These are phyloP conservation scores for Hephaestus fuliginosus DNA, from an alignment of 2,797 vertebrate genomes.

Conservation along the genomic window DNA sequence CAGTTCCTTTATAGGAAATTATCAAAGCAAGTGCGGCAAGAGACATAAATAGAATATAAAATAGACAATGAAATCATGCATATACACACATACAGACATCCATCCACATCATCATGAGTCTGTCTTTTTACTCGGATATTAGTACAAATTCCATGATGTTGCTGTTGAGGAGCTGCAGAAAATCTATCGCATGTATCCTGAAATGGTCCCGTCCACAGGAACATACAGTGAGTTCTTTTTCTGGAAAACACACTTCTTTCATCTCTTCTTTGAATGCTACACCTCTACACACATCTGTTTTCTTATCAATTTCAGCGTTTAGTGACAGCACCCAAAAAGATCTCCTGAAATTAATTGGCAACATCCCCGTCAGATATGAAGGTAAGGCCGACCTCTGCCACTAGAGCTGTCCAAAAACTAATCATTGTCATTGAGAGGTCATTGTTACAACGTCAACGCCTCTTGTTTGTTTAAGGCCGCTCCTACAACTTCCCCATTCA, in stretches of 20 bases:
- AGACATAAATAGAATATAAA: too few species aligned
- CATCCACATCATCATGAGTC: not conserved
- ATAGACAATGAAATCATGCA: too few species aligned
- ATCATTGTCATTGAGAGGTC: not conserved
- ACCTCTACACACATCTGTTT: not conserved
- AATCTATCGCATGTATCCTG: constrained; percentile 85
- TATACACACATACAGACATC: not conserved
- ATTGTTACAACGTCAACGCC: not conserved
- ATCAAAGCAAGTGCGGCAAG: too few species aligned
- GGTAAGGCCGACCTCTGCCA: constrained; percentile 80
- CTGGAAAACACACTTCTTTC: too few species aligned
- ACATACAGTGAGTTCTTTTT: constrained; percentile 91
- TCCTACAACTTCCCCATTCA: constrained; percentile 94
- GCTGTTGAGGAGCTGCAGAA: constrained; percentile 93
- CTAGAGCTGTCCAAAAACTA: not conserved
- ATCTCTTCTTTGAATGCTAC: not conserved
- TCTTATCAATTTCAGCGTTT: constrained; percentile 87
- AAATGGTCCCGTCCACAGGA: constrained; percentile 85
- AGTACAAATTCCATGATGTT: constrained; percentile 98
- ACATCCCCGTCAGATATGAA: constrained; percentile 91
- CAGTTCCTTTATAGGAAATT: too few species aligned
- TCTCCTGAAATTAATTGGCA: constrained; percentile 92
- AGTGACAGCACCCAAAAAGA: constrained; percentile 94
- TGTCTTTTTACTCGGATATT: not conserved
- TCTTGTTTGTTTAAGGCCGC: constrained; percentile 80